Base-by-base conservation (phyloP, 2,113 vertebrate genomes). In the Hydrolagus affinis region DNA sequence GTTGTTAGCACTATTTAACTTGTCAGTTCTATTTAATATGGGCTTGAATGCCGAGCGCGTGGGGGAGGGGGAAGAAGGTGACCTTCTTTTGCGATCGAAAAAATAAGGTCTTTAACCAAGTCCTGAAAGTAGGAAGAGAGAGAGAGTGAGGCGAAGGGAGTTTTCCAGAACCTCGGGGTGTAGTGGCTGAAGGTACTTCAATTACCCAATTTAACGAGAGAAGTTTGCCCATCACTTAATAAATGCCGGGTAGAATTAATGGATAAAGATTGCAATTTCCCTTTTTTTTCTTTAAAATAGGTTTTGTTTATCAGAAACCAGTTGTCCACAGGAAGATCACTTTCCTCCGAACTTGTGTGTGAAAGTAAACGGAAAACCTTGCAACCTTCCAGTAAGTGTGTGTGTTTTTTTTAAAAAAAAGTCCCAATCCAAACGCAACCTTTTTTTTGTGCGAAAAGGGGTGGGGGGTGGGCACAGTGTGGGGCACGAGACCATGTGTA, bases 321-420 rank as follows among this genome's bases (percentile, higher is more conserved):
- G 98, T 92, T 99, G 97, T 93, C 97, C 98, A 87, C 98, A 99
- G 93, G 98, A 99, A 95, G 98, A 99, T 94, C 97, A 99, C 91
- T 99, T 99, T 87, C 98, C 98, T 88, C 96, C 97, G 86, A 99
- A 97, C 90, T 94, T 99, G 86, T 98, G 97, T 88, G 97, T 99
- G 90, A 99, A 99, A 96, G 97, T 99, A 85, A 99, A 99, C 76
- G 96, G 96, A 90, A 99, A 99, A 93, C 96, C 96, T 0, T 99
- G 97, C 89, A 99, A 95, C 92, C 96, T 99, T 90, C 98, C 97
- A 88, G 98, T 99, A 92, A 98, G 97, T 96, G 86, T 86, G 62
- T n/a, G n/a, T n/a, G n/a, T n/a, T n/a, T n/a, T n/a, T n/a, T n/a
- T n/a, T n/a, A n/a, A n/a, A n/a, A n/a, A n/a, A 70, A 87, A 87